Percentiles rank a stretch among this genome's conserved stretches.
phyloP scores from a whole-genome alignment of 2,888 invertebrate genomes.

The Sabatieria punctata region DNA sequence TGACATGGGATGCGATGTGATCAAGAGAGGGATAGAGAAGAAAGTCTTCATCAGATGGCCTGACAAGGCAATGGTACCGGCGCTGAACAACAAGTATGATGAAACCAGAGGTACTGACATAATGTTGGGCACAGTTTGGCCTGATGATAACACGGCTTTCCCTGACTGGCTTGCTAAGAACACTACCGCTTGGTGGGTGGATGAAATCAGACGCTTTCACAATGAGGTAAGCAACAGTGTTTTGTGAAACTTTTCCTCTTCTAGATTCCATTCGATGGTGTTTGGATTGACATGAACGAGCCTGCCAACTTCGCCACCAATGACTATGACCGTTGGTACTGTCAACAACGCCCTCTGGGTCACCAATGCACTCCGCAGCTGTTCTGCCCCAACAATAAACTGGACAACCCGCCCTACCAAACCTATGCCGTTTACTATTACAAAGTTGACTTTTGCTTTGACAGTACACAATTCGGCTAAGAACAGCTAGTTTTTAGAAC shows the following conservation, averaged over 20 bases:
- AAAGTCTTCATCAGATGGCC: not conserved
- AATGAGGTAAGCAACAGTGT: constrained; percentile 12
- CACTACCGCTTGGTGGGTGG: constrained; percentile 24
- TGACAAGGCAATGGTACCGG: not conserved
- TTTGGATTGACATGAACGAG: constrained; percentile 82
- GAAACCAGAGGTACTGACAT: not conserved
- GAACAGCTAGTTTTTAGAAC: too few relatives aligned
- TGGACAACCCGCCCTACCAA: constrained; percentile 24
- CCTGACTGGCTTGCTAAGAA: constrained; percentile 24
- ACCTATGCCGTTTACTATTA: constrained; percentile 14
- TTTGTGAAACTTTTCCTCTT: not conserved
- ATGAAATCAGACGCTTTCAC: constrained; percentile 19
- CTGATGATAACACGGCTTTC: constrained; percentile 23
- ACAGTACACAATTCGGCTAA: too few relatives aligned
- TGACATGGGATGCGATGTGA: not conserved
- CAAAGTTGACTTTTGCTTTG: too few relatives aligned
- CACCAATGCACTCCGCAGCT: constrained; percentile 9
- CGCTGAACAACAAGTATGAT: not conserved
- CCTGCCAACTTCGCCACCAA: constrained; percentile 53
- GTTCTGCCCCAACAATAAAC: constrained; percentile 13
- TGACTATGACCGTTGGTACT: constrained; percentile 2
- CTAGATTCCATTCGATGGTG: constrained; percentile 52
- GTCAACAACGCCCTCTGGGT: too few relatives aligned
- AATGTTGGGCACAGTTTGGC: constrained; percentile 17
- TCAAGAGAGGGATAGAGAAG: not conserved